Conservation (phyloP, 1,140 invertebrate genomes). For the Bombus sibiricus region DNA sequence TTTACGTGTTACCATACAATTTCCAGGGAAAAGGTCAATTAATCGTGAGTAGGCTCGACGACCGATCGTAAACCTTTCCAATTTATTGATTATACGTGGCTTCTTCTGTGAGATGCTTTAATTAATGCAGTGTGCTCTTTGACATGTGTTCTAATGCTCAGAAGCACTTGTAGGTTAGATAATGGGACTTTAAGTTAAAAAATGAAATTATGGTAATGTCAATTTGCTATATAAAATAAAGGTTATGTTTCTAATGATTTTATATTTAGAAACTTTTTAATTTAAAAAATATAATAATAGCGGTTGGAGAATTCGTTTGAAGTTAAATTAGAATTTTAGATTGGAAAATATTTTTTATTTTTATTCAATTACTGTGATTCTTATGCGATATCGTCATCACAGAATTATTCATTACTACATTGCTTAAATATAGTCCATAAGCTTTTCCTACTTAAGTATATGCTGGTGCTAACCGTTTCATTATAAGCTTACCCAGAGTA, state of each 20-base stretch:
- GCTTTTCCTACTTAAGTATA: not conserved
- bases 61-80: slow-evolving; percentile 54
- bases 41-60: slow-evolving; percentile 70
- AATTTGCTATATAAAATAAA: too few species aligned
- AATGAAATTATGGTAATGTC: not conserved
- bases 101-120: not conserved
- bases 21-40: slow-evolving; percentile 66
- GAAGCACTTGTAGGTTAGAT: not conserved
- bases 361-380: not conserved
- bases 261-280: too few species aligned
- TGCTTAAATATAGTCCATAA: not conserved
- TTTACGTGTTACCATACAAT: slow-evolving; percentile 4
- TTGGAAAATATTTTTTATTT: not conserved
- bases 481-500: not conserved
- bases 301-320: too few species aligned
- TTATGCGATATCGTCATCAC: not conserved
- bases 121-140: slow-evolving; percentile 4
- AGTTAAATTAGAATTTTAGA: not conserved
- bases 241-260: too few species aligned
- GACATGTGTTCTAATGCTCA: not conserved
- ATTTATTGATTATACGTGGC: not conserved
- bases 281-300: too few species aligned
- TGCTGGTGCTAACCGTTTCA: slow-evolving; percentile 9
- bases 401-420: not conserved
- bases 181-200: not conserved